These are phyloP conservation scores for Drosophila eohydei DNA, from an alignment of 2,888 invertebrate genomes.

Conservation along the genomic window DNA sequence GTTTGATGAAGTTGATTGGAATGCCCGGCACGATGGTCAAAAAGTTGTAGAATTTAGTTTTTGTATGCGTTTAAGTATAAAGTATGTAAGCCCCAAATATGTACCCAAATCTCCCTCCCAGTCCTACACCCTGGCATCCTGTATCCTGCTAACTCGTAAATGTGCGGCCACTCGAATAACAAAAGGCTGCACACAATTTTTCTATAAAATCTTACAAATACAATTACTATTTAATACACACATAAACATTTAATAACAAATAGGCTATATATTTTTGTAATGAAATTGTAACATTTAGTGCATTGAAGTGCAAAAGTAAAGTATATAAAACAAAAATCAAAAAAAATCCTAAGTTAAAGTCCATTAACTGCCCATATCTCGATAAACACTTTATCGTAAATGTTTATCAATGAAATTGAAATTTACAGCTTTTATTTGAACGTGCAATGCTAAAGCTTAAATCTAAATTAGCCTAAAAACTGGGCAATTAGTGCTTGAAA, in stretches of 20 bases:
- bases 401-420: neutral
- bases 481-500: conserved; percentile 18
- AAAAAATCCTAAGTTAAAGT: conserved; percentile 14
- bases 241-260: conserved; percentile 55
- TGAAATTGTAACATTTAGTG: conserved; percentile 72
- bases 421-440: conserved; percentile 31
- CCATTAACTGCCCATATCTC: conserved; percentile 3
- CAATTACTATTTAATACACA: conserved; percentile 58
- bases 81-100: conserved; percentile 25
- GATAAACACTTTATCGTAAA: conserved; percentile 9
- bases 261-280: conserved; percentile 77
- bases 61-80: conserved; percentile 34
- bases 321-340: conserved; percentile 40
- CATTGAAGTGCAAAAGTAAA: conserved; percentile 69
- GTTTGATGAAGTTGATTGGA: conserved; percentile 49
- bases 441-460: conserved; percentile 34
- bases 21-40: conserved; percentile 56
- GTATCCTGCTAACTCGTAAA: conserved; percentile 20
- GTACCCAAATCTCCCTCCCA: neutral
- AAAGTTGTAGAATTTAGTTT: conserved; percentile 39
- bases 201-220: conserved; percentile 57
- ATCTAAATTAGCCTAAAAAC: conserved; percentile 36
- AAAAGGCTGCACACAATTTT: conserved; percentile 57
- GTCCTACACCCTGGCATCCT: neutral
- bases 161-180: conserved; percentile 68